phyloP scores from a whole-genome alignment of 2,113 vertebrate species.

The Lamprotornis superbus region DNA sequence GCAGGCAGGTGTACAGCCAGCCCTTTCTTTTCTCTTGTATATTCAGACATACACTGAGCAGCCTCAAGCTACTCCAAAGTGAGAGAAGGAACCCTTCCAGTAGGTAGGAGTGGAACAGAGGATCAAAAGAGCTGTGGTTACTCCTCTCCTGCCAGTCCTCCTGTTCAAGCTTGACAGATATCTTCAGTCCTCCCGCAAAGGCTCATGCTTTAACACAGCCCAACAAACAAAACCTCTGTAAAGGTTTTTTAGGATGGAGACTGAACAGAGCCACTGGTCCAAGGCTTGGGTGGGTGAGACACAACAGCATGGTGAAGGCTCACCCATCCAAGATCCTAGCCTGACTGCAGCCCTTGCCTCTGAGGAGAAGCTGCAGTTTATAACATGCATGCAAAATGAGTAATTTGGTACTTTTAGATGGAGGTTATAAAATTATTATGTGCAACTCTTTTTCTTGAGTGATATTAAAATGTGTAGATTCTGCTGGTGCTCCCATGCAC shows the following conservation, averaged over 20 bases:
- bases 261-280: not conserved
- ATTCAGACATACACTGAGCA: not conserved
- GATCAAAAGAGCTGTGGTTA: not conserved
- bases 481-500: not conserved
- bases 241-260: not conserved
- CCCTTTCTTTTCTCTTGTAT: not conserved
- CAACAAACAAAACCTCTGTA: not conserved
- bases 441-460: fast-evolving
- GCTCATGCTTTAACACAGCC: not conserved
- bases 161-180: not conserved
- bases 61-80: not conserved
- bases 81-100: not conserved
- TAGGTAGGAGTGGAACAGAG: not conserved
- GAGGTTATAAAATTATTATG: not conserved
- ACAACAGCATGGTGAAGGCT: fast-evolving
- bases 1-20: not conserved
- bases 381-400: not conserved
- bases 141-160: not conserved
- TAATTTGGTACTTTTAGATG: not conserved
- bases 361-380: not conserved
- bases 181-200: not conserved
- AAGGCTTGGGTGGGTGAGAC: not conserved
- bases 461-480: not conserved
- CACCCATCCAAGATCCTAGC: not conserved
- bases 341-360: not conserved